These are phyloP conservation scores for Pseudopipra pipra DNA, from an alignment of 2,113 vertebrate species.

Conservation along the genomic window DNA sequence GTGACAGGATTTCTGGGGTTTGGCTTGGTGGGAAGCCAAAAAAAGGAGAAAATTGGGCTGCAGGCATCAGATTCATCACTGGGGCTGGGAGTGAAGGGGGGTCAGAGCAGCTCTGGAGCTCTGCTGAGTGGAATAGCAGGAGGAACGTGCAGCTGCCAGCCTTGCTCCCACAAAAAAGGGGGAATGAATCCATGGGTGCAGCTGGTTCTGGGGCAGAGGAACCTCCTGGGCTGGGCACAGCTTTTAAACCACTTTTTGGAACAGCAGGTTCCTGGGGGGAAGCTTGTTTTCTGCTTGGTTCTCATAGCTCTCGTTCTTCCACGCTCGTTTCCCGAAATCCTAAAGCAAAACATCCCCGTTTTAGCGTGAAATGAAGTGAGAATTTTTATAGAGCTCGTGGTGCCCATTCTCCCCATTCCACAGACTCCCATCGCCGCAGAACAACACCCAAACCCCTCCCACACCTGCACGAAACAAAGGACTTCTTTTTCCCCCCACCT, in stretches of 20 bases:
- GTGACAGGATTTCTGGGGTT: not conserved
- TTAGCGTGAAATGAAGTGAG: fast-evolving
- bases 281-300: fast-evolving
- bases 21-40: not conserved
- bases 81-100: not conserved
- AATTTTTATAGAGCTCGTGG: no score
- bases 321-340: fast-evolving
- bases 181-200: fast-evolving
- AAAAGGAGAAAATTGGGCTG: not conserved
- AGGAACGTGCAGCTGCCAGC: not conserved
- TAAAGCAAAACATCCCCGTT: no score
- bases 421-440: fast-evolving
- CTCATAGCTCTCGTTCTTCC: fast-evolving
- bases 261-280: fast-evolving
- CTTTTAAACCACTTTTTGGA: not conserved
- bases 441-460: fast-evolving
- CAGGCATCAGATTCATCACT: not conserved
- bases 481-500: not conserved
- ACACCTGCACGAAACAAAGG: not conserved
- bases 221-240: not conserved
- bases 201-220: not conserved
- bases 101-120: not conserved
- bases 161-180: not conserved
- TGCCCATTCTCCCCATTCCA: not conserved
- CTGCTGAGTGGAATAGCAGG: fast-evolving